Base-by-base conservation (phyloP, 1,140 invertebrate species). In the Olivierus martensii region DNA sequence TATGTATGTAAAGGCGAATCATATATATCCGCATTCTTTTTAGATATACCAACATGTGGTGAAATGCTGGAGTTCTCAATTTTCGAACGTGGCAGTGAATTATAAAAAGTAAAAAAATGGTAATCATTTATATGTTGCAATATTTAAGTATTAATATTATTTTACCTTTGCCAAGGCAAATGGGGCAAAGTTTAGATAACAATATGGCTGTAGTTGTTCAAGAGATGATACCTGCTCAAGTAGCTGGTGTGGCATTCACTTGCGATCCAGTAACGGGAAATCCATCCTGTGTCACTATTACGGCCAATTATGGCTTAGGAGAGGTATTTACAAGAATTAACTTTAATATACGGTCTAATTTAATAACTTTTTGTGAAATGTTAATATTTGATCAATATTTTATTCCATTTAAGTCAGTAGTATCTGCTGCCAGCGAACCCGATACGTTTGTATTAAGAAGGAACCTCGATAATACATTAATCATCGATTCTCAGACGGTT, bases 141-240 rank as follows among this genome's bases (percentile, higher is more conserved):
- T n/a, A n/a, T n/a, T n/a, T n/a, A n/a, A 28, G 4, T 28, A 9
- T 6, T 28, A 28, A 6, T n/a, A n/a, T n/a, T n/a, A 6, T 28
- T 28, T 28, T 28, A 6, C 0, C 2, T 9, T 6, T 28, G n/a
- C n/a, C n/a, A n/a, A 79, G 79, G 62, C 77, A 80, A 59, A 73
- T 78, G 61, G 82, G 83, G 1, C 75, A 83, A 61, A 66, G 71
- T 11, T 68, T 84, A 39, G 67, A 72, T 37, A 71, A 76, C 5
- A 69, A 74, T 15, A 84, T 87, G 73, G 84, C 75, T 2, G 84
- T 89, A 14, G 83, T 86, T n/a, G 71, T 89, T 9, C 86, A 90
- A 65, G 73, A 75, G 61, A 80, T 89, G 79, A 78, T 85, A 11
- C 58, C 71, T 18, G 73, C 83, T 9, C 74, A 79, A 41, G 67